phyloP scores from a whole-genome alignment of 2,113 vertebrate genomes.

The Suncus etruscus region DNA sequence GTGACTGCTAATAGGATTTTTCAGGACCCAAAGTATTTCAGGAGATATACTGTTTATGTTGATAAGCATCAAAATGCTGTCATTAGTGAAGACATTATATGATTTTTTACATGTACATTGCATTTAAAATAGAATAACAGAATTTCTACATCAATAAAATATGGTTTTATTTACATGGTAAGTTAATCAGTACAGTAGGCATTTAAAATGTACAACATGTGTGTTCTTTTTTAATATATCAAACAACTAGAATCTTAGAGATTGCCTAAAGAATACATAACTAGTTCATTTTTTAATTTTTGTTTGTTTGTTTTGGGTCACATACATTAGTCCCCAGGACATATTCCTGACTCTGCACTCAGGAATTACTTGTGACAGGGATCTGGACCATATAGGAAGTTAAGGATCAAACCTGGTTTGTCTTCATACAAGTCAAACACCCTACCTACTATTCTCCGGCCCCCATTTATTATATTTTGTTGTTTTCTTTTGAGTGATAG shows the following conservation, averaged over 20 bases:
- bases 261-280: neutral
- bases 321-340: too few species aligned
- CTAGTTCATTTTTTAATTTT: neutral
- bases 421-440: too few species aligned
- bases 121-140: neutral
- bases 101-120: neutral
- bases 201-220: neutral
- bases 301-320: neutral
- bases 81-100: neutral
- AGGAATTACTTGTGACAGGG: too few species aligned
- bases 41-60: neutral
- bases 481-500: neutral
- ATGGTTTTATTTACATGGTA: neutral
- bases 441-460: too few species aligned
- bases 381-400: too few species aligned
- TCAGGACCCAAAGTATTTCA: neutral
- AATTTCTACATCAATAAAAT: neutral
- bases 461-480: too few species aligned
- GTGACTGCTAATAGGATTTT: neutral
- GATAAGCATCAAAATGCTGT: neutral
- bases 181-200: neutral
- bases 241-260: neutral
- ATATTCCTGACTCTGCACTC: too few species aligned
- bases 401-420: too few species aligned
- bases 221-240: neutral